A percentile compares a stretch with the other conserved stretches of the same genome.
These are phyloP conservation scores for Nyctibius grandis DNA, from an alignment of 2,797 vertebrate species.

Conservation along the genomic window DNA sequence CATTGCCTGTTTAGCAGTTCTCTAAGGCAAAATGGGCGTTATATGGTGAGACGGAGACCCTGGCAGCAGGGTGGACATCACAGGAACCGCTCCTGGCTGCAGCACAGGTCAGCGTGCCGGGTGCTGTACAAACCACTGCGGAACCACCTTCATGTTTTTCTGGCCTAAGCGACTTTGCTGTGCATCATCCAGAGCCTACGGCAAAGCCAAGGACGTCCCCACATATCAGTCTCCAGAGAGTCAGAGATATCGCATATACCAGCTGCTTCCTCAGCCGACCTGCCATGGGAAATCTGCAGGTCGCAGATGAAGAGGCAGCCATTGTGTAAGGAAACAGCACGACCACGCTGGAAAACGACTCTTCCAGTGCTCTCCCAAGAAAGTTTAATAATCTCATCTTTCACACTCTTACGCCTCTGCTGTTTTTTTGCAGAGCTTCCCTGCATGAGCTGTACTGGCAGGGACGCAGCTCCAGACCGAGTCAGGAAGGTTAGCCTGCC, in stretches of 20 bases:
- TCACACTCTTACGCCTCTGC: neutral
- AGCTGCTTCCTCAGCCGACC: conserved; percentile 33
- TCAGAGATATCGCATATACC: neutral
- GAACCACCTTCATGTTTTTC: neutral
- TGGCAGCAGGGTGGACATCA: fast-evolving
- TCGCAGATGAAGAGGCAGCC: conserved; percentile 18
- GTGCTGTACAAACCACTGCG: neutral
- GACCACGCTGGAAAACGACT: neutral
- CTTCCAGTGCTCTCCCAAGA: neutral
- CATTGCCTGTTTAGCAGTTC: neutral
- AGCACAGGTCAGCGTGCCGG: fast-evolving
- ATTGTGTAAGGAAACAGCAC: neutral
- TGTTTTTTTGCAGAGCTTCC: neutral
- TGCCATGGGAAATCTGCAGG: neutral
- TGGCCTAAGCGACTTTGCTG: neutral
- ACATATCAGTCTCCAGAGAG: neutral
- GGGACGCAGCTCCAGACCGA: neutral
- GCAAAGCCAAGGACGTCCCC: neutral
- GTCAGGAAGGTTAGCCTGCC: conserved; percentile 24
- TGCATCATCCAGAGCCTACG: neutral
- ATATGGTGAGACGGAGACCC: fast-evolving
- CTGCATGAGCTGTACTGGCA: neutral
- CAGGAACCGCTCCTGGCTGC: neutral
- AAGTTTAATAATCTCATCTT: conserved; percentile 48
- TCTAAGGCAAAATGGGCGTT: fast-evolving